Evolutionary conservation across 1,140 invertebrate genomes (phyloP).

Genomic region (Drosophila simulans): DNA sequence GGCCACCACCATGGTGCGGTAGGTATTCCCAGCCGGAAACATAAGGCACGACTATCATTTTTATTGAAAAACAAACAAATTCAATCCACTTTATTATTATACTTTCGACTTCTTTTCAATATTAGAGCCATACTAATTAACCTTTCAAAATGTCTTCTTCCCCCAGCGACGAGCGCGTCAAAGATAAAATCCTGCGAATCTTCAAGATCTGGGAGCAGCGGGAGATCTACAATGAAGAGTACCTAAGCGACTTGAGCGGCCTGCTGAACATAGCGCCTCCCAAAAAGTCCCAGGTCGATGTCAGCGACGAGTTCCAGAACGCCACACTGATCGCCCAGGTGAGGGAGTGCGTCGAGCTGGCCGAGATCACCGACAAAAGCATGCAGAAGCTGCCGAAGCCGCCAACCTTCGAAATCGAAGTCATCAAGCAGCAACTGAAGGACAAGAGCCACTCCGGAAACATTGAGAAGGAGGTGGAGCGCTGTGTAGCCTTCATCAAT

Average conservation of each 20-base stretch:
- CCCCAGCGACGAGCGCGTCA: constrained; percentile 93
- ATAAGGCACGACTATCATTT: too few species aligned
- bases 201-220: constrained; percentile 98
- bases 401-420: constrained; percentile 74
- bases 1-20: constrained; percentile 95
- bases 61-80: too few species aligned
- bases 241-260: constrained; percentile 92
- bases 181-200: constrained; percentile 93
- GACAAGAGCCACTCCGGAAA: constrained; percentile 94
- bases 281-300: constrained; percentile 88
- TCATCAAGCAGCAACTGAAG: constrained; percentile 75
- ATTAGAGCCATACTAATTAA: not conserved
- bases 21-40: constrained; percentile 45
- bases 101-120: too few species aligned
- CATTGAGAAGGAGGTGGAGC: constrained; percentile 94
- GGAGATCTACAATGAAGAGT: constrained; percentile 94
- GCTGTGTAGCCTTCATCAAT: constrained; percentile 91
- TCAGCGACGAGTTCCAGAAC: constrained; percentile 74
- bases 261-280: constrained; percentile 90
- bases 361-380: constrained; percentile 75
- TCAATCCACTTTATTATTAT: too few species aligned
- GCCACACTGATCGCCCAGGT: constrained; percentile 85
- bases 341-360: constrained; percentile 85
- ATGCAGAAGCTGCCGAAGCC: constrained; percentile 82
- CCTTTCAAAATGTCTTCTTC: not conserved